Percentiles rank a stretch among this genome's conserved stretches.
These are phyloP conservation scores for Pollenia labialis DNA, from an alignment of 2,888 invertebrate genomes.

Conservation along the genomic window DNA sequence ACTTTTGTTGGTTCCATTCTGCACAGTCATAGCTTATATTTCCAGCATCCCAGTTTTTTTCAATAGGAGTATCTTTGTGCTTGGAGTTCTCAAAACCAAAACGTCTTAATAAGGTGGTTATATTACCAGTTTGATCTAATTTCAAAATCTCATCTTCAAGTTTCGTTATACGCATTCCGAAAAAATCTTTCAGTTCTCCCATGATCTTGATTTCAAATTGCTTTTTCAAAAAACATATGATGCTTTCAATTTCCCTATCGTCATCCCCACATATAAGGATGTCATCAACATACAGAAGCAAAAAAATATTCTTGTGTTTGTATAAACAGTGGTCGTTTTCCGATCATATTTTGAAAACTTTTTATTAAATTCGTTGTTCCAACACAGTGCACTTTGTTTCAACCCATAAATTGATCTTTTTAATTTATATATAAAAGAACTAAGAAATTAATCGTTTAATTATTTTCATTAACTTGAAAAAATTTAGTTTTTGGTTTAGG, in stretches of 20 bases:
- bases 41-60: constrained; percentile 20
- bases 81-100: too few species aligned
- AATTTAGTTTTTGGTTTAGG: too few species aligned
- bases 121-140: constrained; percentile 37
- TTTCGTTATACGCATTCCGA: constrained; percentile 9
- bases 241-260: background rate
- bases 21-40: background rate
- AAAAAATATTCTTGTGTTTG: constrained; percentile 15
- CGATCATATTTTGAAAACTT: constrained; percentile 30
- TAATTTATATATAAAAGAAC: constrained; percentile 31
- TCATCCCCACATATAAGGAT: constrained; percentile 10
- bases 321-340: constrained; percentile 41
- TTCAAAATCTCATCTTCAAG: constrained; percentile 20
- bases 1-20: constrained; percentile 17
- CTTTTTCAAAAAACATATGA: background rate
- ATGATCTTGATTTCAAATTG: constrained; percentile 33
- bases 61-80: too few species aligned
- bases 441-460: too few species aligned
- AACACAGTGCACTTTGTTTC: constrained; percentile 21
- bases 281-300: constrained; percentile 33
- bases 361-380: constrained; percentile 47
- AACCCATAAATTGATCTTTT: constrained; percentile 29
- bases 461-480: too few species aligned
- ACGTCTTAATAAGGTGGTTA: constrained; percentile 24
- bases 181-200: constrained; percentile 16